A percentile compares a stretch with the other conserved stretches of the same genome.
Conservation (phyloP, 2,113 vertebrate species). For the Dissostichus mawsoni region DNA sequence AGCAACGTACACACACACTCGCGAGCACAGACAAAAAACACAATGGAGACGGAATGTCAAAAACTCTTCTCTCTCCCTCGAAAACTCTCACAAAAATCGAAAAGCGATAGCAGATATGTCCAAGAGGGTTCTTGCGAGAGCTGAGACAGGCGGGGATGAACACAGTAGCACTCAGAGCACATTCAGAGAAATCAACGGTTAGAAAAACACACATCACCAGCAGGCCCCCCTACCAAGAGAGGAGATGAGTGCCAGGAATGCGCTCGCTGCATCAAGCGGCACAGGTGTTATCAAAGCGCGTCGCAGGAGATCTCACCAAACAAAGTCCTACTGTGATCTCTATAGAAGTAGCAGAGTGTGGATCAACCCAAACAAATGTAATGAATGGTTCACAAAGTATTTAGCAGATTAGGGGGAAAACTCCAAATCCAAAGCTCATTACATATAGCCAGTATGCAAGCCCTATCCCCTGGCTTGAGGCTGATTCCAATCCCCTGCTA, state of each 20-base stretch:
- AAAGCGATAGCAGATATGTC: constrained; percentile 56
- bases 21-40: constrained; percentile 1
- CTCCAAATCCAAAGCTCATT: constrained; percentile 74
- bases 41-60: constrained; percentile 52
- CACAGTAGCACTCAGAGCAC: constrained; percentile 42
- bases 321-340: constrained; percentile 60
- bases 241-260: constrained; percentile 66
- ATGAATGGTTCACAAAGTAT: constrained; percentile 68
- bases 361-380: constrained; percentile 73
- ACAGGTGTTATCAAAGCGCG: constrained; percentile 71
- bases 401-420: constrained; percentile 70
- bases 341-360: constrained; percentile 37
- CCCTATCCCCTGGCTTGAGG: constrained; percentile 36
- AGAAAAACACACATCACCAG: constrained; percentile 64
- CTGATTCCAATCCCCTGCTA: constrained; percentile 63
- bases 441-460: constrained; percentile 48
- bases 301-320: constrained; percentile 54
- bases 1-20: constrained; percentile 37
- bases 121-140: constrained; percentile 56
- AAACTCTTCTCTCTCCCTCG: constrained; percentile 13
- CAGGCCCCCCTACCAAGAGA: constrained; percentile 49
- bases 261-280: constrained; percentile 63
- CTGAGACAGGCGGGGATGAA: constrained; percentile 52
- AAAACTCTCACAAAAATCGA: constrained; percentile 15
- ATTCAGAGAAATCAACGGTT: constrained; percentile 48